phyloP scores from a whole-genome alignment of 2,888 invertebrate species.

The Chymomyza procnemis region DNA sequence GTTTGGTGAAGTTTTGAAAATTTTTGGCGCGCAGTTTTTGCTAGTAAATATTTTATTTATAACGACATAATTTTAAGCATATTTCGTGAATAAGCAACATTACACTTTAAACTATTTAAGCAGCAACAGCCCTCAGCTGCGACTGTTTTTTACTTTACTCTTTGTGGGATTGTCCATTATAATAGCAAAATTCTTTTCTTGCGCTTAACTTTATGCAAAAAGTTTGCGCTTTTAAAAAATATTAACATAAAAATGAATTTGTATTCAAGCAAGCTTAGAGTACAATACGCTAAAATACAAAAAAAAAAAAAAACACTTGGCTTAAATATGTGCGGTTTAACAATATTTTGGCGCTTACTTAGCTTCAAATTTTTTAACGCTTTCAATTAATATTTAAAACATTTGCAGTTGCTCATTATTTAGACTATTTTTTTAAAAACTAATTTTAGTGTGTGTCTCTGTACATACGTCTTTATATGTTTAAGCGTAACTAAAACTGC shows the following conservation, averaged over 20 bases:
- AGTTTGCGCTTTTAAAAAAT: neutral
- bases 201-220: neutral
- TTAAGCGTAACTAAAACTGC: slow-evolving; percentile 48
- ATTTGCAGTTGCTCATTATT: slow-evolving; percentile 23
- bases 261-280: too few species aligned
- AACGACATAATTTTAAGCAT: too few species aligned
- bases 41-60: too few species aligned
- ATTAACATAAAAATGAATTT: neutral
- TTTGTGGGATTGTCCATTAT: too few species aligned
- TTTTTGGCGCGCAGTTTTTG: too few species aligned
- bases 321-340: neutral
- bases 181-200: too few species aligned
- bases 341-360: neutral
- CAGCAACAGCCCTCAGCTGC: too few species aligned
- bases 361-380: slow-evolving; percentile 4
- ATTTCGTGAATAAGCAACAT: too few species aligned
- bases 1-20: too few species aligned
- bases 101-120: too few species aligned
- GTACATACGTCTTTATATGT: slow-evolving; percentile 19
- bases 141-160: too few species aligned
- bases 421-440: slow-evolving; percentile 31
- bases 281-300: too few species aligned
- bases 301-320: neutral
- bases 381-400: slow-evolving; percentile 22
- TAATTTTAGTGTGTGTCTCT: slow-evolving; percentile 18